Conservation (phyloP, 2,797 vertebrate species). For the Loriculus beryllinus region DNA sequence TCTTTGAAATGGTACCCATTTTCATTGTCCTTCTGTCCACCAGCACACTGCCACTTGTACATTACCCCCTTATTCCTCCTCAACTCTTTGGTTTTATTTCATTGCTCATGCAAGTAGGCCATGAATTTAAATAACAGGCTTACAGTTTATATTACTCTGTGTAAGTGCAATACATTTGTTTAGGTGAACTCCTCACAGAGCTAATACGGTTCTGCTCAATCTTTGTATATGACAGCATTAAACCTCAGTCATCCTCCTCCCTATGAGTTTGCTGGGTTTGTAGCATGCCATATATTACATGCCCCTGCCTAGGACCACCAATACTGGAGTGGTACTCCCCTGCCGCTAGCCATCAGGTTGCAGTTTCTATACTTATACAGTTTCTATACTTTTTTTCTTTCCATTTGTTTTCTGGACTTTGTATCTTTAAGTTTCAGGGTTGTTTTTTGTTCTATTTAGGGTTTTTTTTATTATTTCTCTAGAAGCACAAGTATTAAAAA, state of each 20-base stretch:
- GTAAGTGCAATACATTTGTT: neutral
- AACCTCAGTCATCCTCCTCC: neutral
- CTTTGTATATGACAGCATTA: neutral
- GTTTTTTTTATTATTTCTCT: neutral
- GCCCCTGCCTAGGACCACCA: neutral
- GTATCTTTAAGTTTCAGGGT: neutral
- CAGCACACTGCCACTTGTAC: neutral
- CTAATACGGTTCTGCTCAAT: neutral
- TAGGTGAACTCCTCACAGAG: neutral
- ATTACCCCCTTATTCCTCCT: neutral
- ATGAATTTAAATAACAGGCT: neutral
- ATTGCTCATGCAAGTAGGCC: neutral
- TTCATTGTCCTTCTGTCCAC: neutral
- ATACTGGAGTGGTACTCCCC: neutral
- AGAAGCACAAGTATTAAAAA: neutral
- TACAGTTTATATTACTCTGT: accelerated
- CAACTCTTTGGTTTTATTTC: neutral
- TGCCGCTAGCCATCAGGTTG: neutral
- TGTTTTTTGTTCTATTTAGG: neutral
- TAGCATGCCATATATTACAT: neutral
- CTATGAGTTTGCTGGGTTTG: neutral
- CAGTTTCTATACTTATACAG: neutral
- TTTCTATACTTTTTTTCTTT: neutral
- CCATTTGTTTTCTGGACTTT: neutral
- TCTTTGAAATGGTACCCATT: neutral